Percentiles rank a stretch among this genome's conserved stretches.
Conservation (phyloP, 2,113 vertebrate genomes). For the Syngnathoides biaculeatus region DNA sequence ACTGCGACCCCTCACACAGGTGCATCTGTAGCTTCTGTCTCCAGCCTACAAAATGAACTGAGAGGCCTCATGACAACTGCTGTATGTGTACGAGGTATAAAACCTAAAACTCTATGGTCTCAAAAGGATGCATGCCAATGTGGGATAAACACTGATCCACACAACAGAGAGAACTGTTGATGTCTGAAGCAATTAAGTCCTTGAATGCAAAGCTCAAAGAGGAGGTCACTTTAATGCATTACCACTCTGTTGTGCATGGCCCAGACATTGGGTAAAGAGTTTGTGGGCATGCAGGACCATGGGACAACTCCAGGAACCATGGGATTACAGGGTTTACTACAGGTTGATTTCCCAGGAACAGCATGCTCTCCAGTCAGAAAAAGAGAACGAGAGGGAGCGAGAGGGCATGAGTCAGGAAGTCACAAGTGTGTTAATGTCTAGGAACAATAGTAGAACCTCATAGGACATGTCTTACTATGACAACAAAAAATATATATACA, state of each 20-base stretch:
- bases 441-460: no score
- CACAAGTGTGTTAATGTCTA: no score
- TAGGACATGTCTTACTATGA: no score
- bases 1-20: slow-evolving; percentile 9
- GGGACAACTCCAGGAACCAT: background rate
- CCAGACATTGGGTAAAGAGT: background rate
- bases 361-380: no score
- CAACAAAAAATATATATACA: no score
- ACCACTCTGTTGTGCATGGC: background rate
- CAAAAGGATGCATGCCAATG: slow-evolving; percentile 17
- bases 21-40: slow-evolving; percentile 32
- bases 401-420: no score
- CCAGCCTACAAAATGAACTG: slow-evolving; percentile 11
- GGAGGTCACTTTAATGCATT: slow-evolving; percentile 16
- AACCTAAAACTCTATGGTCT: slow-evolving; percentile 54
- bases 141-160: slow-evolving; percentile 58
- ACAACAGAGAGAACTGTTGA: slow-evolving; percentile 58
- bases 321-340: background rate
- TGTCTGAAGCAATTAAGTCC: slow-evolving; percentile 36
- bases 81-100: slow-evolving; percentile 23
- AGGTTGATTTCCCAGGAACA: no score
- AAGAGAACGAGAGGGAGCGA: no score
- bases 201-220: slow-evolving; percentile 18
- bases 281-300: no score
- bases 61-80: slow-evolving; percentile 40